Conservation (phyloP, 2,888 invertebrate genomes). For the Oscheius onirici region DNA sequence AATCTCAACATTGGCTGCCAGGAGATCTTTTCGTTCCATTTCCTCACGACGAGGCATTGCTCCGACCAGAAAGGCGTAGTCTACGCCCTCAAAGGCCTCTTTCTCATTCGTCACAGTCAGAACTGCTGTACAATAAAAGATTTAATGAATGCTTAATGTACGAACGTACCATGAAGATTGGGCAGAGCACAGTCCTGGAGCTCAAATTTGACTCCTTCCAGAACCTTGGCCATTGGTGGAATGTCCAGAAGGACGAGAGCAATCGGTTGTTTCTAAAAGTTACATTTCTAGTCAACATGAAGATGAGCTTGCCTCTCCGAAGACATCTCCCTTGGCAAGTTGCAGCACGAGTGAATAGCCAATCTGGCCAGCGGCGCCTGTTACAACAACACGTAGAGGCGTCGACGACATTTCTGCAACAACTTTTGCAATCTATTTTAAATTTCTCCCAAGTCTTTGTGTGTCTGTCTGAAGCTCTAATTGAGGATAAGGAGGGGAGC, state of each 20-base stretch:
- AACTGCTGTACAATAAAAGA: slow-evolving; percentile 74
- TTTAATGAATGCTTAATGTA: no score
- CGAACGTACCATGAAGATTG: slow-evolving; percentile 79
- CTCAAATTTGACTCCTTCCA: slow-evolving; percentile 98
- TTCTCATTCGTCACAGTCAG: slow-evolving; percentile 87
- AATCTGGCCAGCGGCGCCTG: slow-evolving; percentile 98
- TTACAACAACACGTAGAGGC: slow-evolving; percentile 78
- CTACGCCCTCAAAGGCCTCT: slow-evolving; percentile 91
- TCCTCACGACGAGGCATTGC: slow-evolving; percentile 97
- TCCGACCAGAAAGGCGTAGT: slow-evolving; percentile 94
- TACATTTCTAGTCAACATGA: slow-evolving; percentile 12
- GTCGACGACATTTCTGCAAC: slow-evolving; percentile 36
- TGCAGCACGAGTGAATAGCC: slow-evolving; percentile 94
- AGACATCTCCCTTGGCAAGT: slow-evolving; percentile 80
- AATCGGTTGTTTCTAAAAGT: slow-evolving; percentile 76
- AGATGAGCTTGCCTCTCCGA: slow-evolving; percentile 41
- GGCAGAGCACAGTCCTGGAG: slow-evolving; percentile 93
- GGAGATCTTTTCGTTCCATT: slow-evolving; percentile 97
- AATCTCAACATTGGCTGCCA: slow-evolving; percentile 96
- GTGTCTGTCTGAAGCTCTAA: no score
- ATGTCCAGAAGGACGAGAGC: slow-evolving; percentile 92
- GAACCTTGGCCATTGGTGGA: slow-evolving; percentile 89
- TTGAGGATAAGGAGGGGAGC: no score
- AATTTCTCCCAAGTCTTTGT: no score
- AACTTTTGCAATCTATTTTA: no score